These are phyloP conservation scores for Heteromormyrus szaboi DNA, from an alignment of 2,797 vertebrate species.

Conservation along the genomic window DNA sequence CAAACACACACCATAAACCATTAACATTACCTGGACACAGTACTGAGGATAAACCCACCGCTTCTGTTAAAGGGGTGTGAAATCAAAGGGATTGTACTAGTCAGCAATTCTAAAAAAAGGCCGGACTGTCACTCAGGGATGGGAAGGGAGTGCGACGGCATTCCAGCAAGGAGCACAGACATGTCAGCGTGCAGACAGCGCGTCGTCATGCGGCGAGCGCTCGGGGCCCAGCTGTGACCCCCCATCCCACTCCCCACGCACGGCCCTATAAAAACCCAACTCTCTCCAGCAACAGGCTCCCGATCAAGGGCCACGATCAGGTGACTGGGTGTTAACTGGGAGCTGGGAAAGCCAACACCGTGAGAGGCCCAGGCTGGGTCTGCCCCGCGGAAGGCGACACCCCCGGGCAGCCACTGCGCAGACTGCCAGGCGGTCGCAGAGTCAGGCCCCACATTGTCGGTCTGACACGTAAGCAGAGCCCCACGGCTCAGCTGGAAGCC, in stretches of 20 bases:
- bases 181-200: conserved; percentile 13
- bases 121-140: conserved; percentile 11
- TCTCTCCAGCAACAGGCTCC: conserved; percentile 71
- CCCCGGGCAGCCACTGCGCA: conserved; percentile 32
- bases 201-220: conserved; percentile 3
- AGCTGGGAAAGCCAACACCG: conserved; percentile 54
- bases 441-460: not conserved
- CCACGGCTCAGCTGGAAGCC: not conserved
- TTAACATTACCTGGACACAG: not conserved
- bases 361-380: conserved; percentile 23
- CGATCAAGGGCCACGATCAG: conserved; percentile 58
- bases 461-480: not conserved
- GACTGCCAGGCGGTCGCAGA: not conserved
- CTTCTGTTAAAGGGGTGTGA: not conserved
- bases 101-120: conserved; percentile 13
- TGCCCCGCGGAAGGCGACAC: conserved; percentile 41
- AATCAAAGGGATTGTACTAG: not conserved
- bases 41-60: not conserved
- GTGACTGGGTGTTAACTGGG: conserved; percentile 49
- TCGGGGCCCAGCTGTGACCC: not conserved
- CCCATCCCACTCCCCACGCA: conserved; percentile 17
- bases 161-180: not conserved
- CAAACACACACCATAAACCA: not conserved
- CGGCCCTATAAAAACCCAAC: conserved; percentile 47
- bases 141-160: conserved; percentile 22